A percentile compares a stretch with the other conserved stretches of the same genome.
Conservation (phyloP, 2,888 invertebrate genomes). For the Ryuthela nishihirai region DNA sequence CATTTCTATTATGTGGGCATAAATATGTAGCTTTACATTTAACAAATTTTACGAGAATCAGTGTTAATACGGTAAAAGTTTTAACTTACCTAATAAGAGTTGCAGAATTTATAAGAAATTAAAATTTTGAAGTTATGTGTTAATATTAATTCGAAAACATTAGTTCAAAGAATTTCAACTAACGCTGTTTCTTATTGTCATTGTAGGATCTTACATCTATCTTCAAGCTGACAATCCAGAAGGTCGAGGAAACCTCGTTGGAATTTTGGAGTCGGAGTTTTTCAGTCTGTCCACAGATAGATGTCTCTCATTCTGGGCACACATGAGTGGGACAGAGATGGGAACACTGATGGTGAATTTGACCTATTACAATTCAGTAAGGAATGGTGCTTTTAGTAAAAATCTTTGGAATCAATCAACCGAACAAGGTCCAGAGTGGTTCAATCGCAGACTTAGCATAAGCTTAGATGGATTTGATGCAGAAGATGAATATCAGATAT, state of each 20-base stretch:
- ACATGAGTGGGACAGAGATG: slow-evolving; percentile 37
- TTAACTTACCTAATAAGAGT: too few relatives aligned
- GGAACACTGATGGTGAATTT: slow-evolving; percentile 22
- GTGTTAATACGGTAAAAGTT: too few relatives aligned
- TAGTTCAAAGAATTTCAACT: too few relatives aligned
- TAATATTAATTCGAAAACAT: too few relatives aligned
- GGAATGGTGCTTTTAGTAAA: neutral
- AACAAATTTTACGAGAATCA: too few relatives aligned
- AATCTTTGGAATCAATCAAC: slow-evolving; percentile 8
- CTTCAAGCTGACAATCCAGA: slow-evolving; percentile 21
- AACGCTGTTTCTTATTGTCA: neutral
- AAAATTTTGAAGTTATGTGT: too few relatives aligned
- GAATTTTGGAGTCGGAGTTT: slow-evolving; percentile 33
- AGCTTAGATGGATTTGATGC: slow-evolving; percentile 6
- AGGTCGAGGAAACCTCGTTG: slow-evolving; percentile 12
- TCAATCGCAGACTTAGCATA: slow-evolving; percentile 13
- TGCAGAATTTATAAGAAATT: too few relatives aligned
- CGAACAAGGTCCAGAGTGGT: slow-evolving; percentile 26
- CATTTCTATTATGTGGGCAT: too few relatives aligned
- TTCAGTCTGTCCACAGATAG: slow-evolving; percentile 27
- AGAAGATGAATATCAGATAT: slow-evolving; percentile 29
- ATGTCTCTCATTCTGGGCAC: slow-evolving; percentile 37
- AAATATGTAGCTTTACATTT: too few relatives aligned
- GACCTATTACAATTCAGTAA: slow-evolving; percentile 6
- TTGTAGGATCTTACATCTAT: slow-evolving; percentile 33